Percentiles rank a stretch among this genome's conserved stretches.
Conservation (phyloP, 2,888 invertebrate species). For the Acrobasis suavella region DNA sequence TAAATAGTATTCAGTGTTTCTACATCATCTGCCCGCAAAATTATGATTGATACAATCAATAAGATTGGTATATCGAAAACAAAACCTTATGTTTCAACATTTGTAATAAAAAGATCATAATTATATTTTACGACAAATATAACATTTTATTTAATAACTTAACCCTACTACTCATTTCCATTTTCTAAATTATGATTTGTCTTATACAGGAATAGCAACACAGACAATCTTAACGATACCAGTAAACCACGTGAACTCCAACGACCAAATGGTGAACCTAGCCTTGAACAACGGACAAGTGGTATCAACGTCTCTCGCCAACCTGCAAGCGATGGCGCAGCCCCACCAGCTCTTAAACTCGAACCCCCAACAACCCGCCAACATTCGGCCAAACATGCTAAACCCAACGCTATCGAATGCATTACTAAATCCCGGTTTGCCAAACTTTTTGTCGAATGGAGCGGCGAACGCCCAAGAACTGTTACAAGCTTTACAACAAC, state of each 20-base stretch:
- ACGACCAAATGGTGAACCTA: slow-evolving; percentile 89
- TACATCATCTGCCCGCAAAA: no score
- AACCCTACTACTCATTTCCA: no score
- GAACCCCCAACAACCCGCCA: slow-evolving; percentile 78
- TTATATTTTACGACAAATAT: no score
- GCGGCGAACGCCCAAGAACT: slow-evolving; percentile 87
- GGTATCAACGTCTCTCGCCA: slow-evolving; percentile 91
- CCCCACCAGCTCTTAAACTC: slow-evolving; percentile 85
- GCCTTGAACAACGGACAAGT: slow-evolving; percentile 93
- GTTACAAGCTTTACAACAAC: slow-evolving; percentile 87
- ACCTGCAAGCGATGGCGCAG: slow-evolving; percentile 89
- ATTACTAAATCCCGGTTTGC: slow-evolving; percentile 86
- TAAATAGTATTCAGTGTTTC: no score
- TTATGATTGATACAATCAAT: no score
- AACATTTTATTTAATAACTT: not conserved
- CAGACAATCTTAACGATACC: slow-evolving; percentile 98
- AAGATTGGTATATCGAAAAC: no score
- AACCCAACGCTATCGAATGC: slow-evolving; percentile 86
- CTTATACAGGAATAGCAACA: slow-evolving; percentile 90
- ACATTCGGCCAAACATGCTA: slow-evolving; percentile 75
- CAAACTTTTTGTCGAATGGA: slow-evolving; percentile 88
- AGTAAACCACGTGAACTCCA: slow-evolving; percentile 92
- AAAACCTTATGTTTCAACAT: no score
- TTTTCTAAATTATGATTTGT: slow-evolving; percentile 4
- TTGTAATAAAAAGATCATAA: no score